phyloP scores from a whole-genome alignment of 2,797 vertebrate genomes.

The Eremophila alpestris region DNA sequence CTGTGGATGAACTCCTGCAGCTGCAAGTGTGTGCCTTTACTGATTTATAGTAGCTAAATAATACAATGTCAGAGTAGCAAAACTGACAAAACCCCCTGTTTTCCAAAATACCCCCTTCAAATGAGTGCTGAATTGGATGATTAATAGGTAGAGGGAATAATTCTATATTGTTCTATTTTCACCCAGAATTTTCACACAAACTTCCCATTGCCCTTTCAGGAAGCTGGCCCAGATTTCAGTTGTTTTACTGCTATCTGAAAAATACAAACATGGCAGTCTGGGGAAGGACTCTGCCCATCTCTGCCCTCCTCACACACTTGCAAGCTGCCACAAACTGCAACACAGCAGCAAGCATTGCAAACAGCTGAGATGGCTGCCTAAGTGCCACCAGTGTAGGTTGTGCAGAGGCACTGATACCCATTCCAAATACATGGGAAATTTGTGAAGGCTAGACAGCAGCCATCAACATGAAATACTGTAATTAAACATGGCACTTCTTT shows the following conservation, averaged over 20 bases:
- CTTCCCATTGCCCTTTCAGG: neutral
- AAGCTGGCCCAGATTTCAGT: neutral
- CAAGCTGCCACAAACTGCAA: neutral
- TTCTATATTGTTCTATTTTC: neutral
- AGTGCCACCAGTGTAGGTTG: neutral
- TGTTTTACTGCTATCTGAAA: neutral
- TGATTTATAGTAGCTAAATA: neutral
- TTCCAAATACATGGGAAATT: neutral
- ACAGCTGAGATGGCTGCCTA: neutral
- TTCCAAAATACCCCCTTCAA: neutral
- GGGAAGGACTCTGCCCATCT: neutral
- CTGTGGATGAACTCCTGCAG: neutral
- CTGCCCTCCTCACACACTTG: neutral
- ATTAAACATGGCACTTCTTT: neutral
- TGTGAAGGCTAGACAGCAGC: neutral
- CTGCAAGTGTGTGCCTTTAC: neutral
- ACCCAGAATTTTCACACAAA: neutral
- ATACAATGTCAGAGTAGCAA: neutral
- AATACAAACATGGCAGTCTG: neutral
- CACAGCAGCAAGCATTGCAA: neutral
- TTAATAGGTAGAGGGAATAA: neutral
- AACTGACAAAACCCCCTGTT: neutral
- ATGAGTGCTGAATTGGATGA: neutral
- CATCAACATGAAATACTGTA: neutral
- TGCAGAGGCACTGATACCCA: neutral